Conservation (phyloP, 2,797 vertebrate species). For the Chaunax sp. region DNA sequence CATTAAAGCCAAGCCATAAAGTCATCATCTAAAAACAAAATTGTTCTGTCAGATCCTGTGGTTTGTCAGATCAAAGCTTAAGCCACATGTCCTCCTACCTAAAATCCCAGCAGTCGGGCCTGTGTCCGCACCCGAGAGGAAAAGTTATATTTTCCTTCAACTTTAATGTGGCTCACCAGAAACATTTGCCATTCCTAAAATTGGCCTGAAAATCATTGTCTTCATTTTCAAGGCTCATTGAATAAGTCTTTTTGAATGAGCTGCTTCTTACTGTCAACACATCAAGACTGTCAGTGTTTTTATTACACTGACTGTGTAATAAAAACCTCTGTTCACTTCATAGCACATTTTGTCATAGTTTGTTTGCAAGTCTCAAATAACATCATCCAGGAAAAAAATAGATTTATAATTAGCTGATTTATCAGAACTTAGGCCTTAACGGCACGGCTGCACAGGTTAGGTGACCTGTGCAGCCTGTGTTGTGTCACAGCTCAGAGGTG, state of each 20-base stretch:
- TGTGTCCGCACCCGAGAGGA: constrained; percentile 73
- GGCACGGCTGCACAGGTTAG: constrained; percentile 11
- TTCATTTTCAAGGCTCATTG: constrained; percentile 57
- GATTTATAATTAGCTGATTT: constrained; percentile 44
- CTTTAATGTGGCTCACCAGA: constrained; percentile 80
- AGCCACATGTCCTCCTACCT: constrained; percentile 73
- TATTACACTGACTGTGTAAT: constrained; percentile 4
- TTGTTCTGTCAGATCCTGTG: constrained; percentile 61
- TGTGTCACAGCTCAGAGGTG: constrained; percentile 56
- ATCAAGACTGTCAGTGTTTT: constrained; percentile 3
- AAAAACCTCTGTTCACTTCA: background rate
- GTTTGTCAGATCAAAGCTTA: constrained; percentile 75
- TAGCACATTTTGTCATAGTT: background rate
- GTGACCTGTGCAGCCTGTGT: constrained; percentile 30
- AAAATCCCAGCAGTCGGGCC: constrained; percentile 55
- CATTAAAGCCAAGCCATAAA: constrained; percentile 59
- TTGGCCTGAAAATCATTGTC: constrained; percentile 58
- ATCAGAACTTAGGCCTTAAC: constrained; percentile 27
- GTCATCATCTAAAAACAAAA: constrained; percentile 68
- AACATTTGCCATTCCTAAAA: constrained; percentile 67
- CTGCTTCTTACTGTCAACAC: constrained; percentile 5
- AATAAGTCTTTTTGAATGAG: constrained; percentile 34
- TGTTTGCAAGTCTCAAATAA: constrained; percentile 3
- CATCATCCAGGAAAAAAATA: constrained; percentile 2
- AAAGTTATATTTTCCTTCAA: constrained; percentile 71